Conservation (phyloP, 2,888 invertebrate species). For the Cryptus viduatorius region DNA sequence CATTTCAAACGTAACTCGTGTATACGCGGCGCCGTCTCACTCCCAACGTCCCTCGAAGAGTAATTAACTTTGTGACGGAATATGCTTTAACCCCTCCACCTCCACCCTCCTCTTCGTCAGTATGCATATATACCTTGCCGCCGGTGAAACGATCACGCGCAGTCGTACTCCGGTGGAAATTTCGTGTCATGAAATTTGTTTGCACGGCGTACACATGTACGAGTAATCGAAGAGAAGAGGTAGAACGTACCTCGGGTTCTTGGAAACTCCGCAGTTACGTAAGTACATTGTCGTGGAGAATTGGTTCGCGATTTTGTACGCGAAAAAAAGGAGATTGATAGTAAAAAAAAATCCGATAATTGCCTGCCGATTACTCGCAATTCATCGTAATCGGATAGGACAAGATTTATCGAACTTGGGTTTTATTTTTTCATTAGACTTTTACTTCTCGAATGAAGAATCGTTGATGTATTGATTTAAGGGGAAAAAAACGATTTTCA, state of each 20-base stretch:
- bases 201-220: constrained; percentile 1
- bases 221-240: constrained; percentile 31
- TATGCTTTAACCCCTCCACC: not conserved
- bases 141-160: constrained; percentile 37
- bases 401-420: not conserved
- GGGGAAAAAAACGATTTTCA: too few species aligned
- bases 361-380: not conserved
- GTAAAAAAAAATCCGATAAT: not conserved
- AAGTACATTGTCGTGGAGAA: constrained; percentile 12
- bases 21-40: not conserved
- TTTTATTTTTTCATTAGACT: not conserved
- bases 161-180: constrained; percentile 9
- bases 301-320: constrained; percentile 7
- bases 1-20: constrained; percentile 35
- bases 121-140: not conserved
- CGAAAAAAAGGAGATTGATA: not conserved
- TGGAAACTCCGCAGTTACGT: constrained; percentile 9
- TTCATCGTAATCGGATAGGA: not conserved
- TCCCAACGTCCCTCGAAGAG: constrained; percentile 17
- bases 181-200: constrained; percentile 20
- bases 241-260: not conserved
- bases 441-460: not conserved
- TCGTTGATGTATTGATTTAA: too few species aligned
- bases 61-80: constrained; percentile 63
- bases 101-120: not conserved